Evolutionary conservation across 2,888 invertebrate species (phyloP).

Genomic region (Mythimna ferrago): DNA sequence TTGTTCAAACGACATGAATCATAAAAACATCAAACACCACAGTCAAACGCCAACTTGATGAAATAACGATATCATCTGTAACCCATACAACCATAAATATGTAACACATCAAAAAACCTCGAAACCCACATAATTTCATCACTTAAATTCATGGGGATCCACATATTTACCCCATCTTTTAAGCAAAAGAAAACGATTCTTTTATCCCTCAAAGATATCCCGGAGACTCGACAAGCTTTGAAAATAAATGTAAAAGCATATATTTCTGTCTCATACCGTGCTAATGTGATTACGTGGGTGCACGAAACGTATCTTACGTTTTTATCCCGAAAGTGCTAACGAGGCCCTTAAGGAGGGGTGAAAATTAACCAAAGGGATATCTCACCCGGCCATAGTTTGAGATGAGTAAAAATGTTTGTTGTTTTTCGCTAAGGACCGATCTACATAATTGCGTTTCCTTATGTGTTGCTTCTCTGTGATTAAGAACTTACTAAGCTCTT

Average conservation of each 20-base stretch:
- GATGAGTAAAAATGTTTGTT: constrained; percentile 47
- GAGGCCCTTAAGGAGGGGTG: constrained; percentile 69
- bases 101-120: constrained; percentile 39
- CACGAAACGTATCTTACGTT: constrained; percentile 67
- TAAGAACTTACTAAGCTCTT: neutral
- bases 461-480: constrained; percentile 1
- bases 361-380: constrained; percentile 70
- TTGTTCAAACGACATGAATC: neutral
- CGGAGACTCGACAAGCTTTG: constrained; percentile 59
- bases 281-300: constrained; percentile 74
- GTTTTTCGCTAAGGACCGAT: constrained; percentile 17
- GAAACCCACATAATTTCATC: constrained; percentile 46
- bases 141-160: constrained; percentile 51
- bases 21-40: constrained; percentile 12
- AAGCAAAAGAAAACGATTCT: constrained; percentile 60
- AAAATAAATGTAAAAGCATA: constrained; percentile 67
- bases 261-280: constrained; percentile 63
- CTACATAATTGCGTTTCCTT: constrained; percentile 46
- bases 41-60: neutral
- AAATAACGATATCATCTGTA: constrained; percentile 18
- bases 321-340: constrained; percentile 75
- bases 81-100: constrained; percentile 39
- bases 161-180: constrained; percentile 51
- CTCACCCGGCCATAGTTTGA: constrained; percentile 49
- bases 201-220: constrained; percentile 60